Evolutionary conservation across 2,113 vertebrate genomes (phyloP).

Genomic region (Chlamydotis undulata): DNA sequence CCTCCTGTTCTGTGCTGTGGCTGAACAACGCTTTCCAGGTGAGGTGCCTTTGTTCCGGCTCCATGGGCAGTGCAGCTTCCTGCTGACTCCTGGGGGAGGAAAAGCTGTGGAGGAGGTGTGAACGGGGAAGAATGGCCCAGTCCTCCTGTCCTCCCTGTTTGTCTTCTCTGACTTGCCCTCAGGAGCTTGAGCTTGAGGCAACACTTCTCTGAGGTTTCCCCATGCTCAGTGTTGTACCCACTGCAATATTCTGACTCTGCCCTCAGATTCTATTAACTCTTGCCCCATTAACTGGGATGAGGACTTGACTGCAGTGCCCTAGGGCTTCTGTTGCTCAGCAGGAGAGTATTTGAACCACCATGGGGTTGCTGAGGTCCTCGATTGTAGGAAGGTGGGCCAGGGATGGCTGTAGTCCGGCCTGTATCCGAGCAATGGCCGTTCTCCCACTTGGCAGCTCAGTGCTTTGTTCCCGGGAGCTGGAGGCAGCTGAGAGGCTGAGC

Average conservation of each 20-base stretch:
- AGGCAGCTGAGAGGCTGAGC: not conserved
- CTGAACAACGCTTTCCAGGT: slow-evolving; percentile 99
- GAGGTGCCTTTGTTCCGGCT: not conserved
- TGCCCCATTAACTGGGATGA: not conserved
- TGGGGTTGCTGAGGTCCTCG: not conserved
- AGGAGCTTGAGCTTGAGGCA: not conserved
- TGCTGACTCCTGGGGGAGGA: not conserved
- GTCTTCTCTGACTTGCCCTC: not conserved
- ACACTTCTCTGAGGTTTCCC: not conserved
- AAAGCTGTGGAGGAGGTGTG: not conserved
- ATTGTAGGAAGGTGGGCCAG: not conserved
- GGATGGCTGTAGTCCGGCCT: not conserved
- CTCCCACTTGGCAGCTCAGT: not conserved
- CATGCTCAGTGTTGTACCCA: rapidly evolving
- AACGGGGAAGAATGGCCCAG: not conserved
- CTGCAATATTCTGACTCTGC: not conserved
- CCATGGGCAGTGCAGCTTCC: not conserved
- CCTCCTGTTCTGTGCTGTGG: slow-evolving; percentile 96
- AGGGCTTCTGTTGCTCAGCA: not conserved
- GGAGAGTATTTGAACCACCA: not conserved
- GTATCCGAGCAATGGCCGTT: not conserved
- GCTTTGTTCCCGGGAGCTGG: not conserved
- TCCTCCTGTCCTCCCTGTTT: slow-evolving; percentile 14
- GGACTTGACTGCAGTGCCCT: not conserved
- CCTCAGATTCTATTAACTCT: not conserved